Percentiles rank a stretch among this genome's conserved stretches.
Conservation (phyloP, 2,113 vertebrate genomes). For the Chunga burmeisteri region DNA sequence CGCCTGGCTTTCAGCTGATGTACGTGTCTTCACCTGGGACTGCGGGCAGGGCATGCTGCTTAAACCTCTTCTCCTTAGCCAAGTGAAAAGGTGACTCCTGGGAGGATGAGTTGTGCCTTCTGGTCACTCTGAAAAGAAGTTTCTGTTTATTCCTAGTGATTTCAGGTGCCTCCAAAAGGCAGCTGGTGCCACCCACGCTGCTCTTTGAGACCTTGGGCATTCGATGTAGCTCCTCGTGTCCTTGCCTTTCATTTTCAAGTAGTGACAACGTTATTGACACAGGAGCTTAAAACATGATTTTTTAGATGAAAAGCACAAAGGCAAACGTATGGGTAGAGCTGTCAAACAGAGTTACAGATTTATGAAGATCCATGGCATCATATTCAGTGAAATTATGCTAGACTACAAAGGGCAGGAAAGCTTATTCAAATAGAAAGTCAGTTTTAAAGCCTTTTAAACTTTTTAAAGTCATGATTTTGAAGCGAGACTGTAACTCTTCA, state of each 20-base stretch:
- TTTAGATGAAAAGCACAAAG: background rate
- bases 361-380: background rate
- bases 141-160: background rate
- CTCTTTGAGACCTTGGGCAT: background rate
- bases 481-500: background rate
- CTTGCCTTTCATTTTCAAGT: background rate
- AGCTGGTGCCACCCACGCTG: background rate
- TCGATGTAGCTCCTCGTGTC: background rate
- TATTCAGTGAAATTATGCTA: background rate
- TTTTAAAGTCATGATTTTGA: background rate
- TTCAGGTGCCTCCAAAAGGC: background rate
- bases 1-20: background rate
- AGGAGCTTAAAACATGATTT: background rate
- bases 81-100: background rate
- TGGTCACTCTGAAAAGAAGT: background rate
- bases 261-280: background rate
- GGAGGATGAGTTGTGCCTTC: background rate
- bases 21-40: rapidly evolving
- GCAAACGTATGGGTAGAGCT: background rate
- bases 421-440: background rate
- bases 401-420: background rate
- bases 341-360: background rate
- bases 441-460: background rate
- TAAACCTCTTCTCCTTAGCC: background rate
- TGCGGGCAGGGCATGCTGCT: background rate